These are phyloP conservation scores for Eledona agricola DNA, from an alignment of 2,888 invertebrate species.

Conservation along the genomic window DNA sequence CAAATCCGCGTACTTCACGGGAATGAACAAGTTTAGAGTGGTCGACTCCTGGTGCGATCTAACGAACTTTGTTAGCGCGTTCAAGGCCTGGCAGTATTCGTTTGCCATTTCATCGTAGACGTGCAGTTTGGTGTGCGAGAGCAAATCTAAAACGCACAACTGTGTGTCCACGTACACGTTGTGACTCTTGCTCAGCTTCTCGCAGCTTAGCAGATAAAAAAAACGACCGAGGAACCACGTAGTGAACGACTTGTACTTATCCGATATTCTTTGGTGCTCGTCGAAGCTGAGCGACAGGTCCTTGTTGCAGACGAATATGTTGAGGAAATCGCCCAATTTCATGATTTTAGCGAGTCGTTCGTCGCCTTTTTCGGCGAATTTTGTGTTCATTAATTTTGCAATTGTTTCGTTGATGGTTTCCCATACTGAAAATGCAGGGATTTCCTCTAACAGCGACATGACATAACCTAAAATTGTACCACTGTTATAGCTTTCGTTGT, in stretches of 20 bases:
- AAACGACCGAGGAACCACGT: conserved; percentile 74
- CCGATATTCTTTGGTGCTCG: conserved; percentile 60
- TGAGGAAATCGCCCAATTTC: conserved; percentile 67
- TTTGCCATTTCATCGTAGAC: conserved; percentile 64
- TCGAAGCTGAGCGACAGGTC: conserved; percentile 63
- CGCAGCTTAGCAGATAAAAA: conserved; percentile 70
- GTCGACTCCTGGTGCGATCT: conserved; percentile 48
- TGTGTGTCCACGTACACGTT: conserved; percentile 66
- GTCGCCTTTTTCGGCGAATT: conserved; percentile 66
- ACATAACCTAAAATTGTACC: conserved; percentile 9
- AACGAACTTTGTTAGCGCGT: conserved; percentile 63
- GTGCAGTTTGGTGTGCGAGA: conserved; percentile 65
- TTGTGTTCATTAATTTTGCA: conserved; percentile 67
- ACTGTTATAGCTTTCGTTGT: too few species aligned
- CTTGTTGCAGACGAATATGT: conserved; percentile 65
- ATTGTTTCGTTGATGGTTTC: conserved; percentile 72
- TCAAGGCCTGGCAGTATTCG: conserved; percentile 64
- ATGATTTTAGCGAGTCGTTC: conserved; percentile 69
- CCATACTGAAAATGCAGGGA: conserved; percentile 65
- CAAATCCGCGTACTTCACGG: conserved; percentile 56
- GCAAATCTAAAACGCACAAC: conserved; percentile 65
- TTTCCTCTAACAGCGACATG: conserved; percentile 35
- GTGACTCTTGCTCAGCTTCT: conserved; percentile 66
- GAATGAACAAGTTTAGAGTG: conserved; percentile 63
- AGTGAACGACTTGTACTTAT: conserved; percentile 66